Base-by-base conservation (phyloP, 53 echinoderm and acorn worm genomes). In the Astropecten irregularis region DNA sequence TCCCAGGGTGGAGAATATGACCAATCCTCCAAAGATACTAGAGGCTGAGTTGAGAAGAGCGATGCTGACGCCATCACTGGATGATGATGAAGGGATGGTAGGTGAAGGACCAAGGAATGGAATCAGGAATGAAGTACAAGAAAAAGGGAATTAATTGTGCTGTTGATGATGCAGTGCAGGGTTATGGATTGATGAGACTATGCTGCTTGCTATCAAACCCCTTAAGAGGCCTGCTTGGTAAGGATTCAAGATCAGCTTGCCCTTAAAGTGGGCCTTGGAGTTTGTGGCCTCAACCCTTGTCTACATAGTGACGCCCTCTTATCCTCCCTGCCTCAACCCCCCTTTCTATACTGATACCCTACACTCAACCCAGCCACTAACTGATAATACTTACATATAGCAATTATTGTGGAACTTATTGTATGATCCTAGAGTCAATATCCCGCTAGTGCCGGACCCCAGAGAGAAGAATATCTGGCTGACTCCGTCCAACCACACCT, bases 401-500 rank as follows among this genome's bases (percentile, higher is more conserved):
- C 85, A 88, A 68, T 95, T 93, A 66, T 95, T 95, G 19, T 91
- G 89, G 84, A 95, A 95, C 66, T 84, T 93, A 27, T 95, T 95
- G 68, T 91, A 95, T 0, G 95, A 95, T 4, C 93, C 87, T 33
- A 95, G 42, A 3, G 95, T 95, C 10, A 93, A 72, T 0, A 93
- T 76, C 19, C 95, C 95, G 15, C 93, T 89, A 14, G 93, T 88
- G 5, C 93, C 93, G 6, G 95, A 93, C 71, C 95, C 93, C 37
- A 95, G 71, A 1, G 95, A 95, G 66, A 89, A 93, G 87, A 95
- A 95, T 40, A 95, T 95, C 69, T 95, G 95, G 36, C 93, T 91
- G 40, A 88, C 83, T 16, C 89, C 95, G 85, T 95, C 95, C 31
- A 89, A 84, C 95, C 95, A 95, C 33, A 95, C 95, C 95, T 95